These are phyloP conservation scores for Drosophila lacicola DNA, from an alignment of 2,888 invertebrate species.

Conservation along the genomic window DNA sequence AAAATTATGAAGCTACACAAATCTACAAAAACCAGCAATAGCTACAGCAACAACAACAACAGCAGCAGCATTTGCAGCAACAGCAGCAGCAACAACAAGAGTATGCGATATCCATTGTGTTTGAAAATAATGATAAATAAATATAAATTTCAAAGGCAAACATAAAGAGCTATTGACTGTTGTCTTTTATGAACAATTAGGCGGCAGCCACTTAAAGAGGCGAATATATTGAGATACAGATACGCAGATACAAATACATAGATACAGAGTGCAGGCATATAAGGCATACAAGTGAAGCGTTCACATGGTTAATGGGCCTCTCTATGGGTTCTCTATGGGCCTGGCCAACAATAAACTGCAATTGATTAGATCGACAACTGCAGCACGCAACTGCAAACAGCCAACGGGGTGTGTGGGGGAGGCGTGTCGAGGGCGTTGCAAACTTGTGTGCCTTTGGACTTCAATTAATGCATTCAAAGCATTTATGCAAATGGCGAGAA, in stretches of 20 bases:
- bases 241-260: constrained; percentile 43
- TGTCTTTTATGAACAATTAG: constrained; percentile 78
- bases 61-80: not conserved
- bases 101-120: constrained; percentile 52
- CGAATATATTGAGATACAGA: constrained; percentile 69
- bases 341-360: constrained; percentile 78
- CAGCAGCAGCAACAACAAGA: constrained; percentile 25
- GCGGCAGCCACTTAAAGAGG: constrained; percentile 76
- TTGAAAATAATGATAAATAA: constrained; percentile 71
- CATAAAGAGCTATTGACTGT: constrained; percentile 80
- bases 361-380: constrained; percentile 76
- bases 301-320: constrained; percentile 68
- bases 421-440: constrained; percentile 66
- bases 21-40: constrained; percentile 39
- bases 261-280: constrained; percentile 45
- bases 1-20: constrained; percentile 75
- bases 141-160: constrained; percentile 79
- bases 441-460: constrained; percentile 73
- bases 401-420: constrained; percentile 42
- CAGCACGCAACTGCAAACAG: constrained; percentile 51
- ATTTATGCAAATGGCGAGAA: constrained; percentile 84
- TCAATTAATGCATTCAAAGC: constrained; percentile 82
- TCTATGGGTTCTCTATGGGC: constrained; percentile 70
- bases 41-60: constrained; percentile 21
- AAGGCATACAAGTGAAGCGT: constrained; percentile 60